phyloP scores from a whole-genome alignment of 1,140 invertebrate genomes.

The Macrobrachium nipponense region DNA sequence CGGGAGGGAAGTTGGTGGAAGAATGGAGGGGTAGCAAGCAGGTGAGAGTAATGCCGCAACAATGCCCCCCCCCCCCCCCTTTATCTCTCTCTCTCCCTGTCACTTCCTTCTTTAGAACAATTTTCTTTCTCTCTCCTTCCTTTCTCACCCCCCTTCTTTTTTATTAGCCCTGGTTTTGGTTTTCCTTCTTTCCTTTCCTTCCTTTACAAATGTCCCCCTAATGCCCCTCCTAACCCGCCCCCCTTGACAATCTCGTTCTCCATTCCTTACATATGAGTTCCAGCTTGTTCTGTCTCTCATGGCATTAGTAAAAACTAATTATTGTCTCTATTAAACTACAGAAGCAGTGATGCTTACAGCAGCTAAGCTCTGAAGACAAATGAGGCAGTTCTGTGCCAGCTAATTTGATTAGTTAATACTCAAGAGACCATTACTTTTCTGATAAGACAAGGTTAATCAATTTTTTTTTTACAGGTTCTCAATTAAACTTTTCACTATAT shows the following conservation, averaged over 20 bases:
- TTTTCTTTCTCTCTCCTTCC: neutral
- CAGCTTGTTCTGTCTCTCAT: neutral
- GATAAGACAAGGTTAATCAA: too few species aligned
- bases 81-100: conserved; percentile 10
- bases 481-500: too few species aligned
- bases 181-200: neutral
- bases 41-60: neutral
- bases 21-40: neutral
- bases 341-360: too few species aligned
- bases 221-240: neutral
- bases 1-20: neutral
- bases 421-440: too few species aligned
- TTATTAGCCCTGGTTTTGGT: neutral
- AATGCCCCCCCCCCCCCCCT: neutral
- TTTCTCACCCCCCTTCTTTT: neutral
- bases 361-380: too few species aligned
- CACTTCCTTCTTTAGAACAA: neutral
- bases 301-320: too few species aligned
- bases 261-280: neutral
- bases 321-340: too few species aligned
- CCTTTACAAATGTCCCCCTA: neutral
- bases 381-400: too few species aligned
- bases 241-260: neutral
- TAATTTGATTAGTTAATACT: too few species aligned
- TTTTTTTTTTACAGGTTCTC: too few species aligned